phyloP scores from a whole-genome alignment of 2,888 invertebrate species.

The Caenorhabditis virilis region DNA sequence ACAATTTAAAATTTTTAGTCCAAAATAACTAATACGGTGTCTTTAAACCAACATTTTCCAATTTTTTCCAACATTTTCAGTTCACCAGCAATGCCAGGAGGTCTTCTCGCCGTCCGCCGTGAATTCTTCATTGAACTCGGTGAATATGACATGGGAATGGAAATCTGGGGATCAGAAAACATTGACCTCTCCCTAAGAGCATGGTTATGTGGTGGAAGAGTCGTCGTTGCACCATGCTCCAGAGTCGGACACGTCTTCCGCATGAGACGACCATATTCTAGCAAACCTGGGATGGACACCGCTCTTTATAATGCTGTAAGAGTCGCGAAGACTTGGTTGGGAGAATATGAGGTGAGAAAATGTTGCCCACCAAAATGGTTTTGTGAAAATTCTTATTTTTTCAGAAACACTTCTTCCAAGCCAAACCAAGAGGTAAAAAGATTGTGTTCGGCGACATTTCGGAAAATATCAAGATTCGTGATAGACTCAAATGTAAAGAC shows the following conservation, averaged over 20 bases:
- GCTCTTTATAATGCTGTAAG: constrained; percentile 93
- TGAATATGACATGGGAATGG: constrained; percentile 98
- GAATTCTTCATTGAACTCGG: constrained; percentile 97
- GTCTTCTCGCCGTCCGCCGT: constrained; percentile 86
- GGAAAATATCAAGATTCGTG: constrained; percentile 78
- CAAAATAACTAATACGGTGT: too few relatives aligned
- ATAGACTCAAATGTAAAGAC: constrained; percentile 79
- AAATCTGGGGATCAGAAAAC: constrained; percentile 96
- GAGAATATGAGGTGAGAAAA: constrained; percentile 73
- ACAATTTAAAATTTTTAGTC: too few relatives aligned
- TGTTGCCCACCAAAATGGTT: too few relatives aligned
- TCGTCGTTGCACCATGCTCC: constrained; percentile 93
- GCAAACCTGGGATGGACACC: constrained; percentile 78
- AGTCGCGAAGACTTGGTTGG: constrained; percentile 99
- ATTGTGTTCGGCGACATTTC: constrained; percentile 80
- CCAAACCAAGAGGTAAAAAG: constrained; percentile 74
- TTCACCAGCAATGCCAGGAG: constrained; percentile 98
- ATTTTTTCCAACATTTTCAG: constrained; percentile 54
- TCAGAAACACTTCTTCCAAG: constrained; percentile 55
- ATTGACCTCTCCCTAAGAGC: constrained; percentile 69
- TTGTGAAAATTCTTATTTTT: too few relatives aligned
- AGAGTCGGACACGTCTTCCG: constrained; percentile 96
- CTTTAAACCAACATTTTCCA: not conserved
- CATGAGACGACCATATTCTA: constrained; percentile 91
- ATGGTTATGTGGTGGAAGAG: constrained; percentile 93